These are phyloP conservation scores for Ahaetulla prasina DNA, from an alignment of 2,113 vertebrate genomes.

Conservation along the genomic window DNA sequence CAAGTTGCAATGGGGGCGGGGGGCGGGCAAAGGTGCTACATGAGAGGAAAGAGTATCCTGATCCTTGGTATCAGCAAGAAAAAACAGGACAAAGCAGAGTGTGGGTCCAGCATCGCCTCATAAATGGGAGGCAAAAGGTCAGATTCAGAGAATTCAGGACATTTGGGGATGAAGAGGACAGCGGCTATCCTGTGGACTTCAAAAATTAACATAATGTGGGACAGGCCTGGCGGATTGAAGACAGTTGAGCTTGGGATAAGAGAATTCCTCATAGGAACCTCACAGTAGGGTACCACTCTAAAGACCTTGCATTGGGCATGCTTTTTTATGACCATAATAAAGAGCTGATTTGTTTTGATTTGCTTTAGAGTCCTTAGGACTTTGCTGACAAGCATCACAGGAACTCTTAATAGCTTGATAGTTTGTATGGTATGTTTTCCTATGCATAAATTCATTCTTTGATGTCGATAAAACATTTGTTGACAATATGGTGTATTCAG, in stretches of 20 bases:
- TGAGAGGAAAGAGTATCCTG: background rate
- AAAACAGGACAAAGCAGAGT: background rate
- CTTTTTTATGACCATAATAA: background rate
- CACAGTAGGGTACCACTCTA: background rate
- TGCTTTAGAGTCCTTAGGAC: background rate
- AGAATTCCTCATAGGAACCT: background rate
- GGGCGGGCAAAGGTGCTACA: background rate
- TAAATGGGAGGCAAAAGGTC: background rate
- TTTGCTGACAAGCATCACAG: background rate
- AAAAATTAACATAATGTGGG: background rate
- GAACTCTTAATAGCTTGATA: background rate
- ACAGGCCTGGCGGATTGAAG: background rate
- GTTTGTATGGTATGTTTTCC: background rate
- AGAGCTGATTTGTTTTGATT: background rate
- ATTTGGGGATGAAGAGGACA: background rate
- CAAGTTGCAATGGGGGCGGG: background rate
- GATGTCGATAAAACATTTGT: background rate
- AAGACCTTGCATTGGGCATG: background rate
- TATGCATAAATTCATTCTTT: background rate
- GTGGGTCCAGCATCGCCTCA: background rate
- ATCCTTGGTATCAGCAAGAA: background rate
- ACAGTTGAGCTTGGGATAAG: background rate
- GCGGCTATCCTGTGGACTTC: background rate
- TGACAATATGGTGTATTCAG: background rate
- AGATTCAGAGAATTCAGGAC: background rate